phyloP scores from a whole-genome alignment of 1,140 invertebrate species.

The Varroa destructor region DNA sequence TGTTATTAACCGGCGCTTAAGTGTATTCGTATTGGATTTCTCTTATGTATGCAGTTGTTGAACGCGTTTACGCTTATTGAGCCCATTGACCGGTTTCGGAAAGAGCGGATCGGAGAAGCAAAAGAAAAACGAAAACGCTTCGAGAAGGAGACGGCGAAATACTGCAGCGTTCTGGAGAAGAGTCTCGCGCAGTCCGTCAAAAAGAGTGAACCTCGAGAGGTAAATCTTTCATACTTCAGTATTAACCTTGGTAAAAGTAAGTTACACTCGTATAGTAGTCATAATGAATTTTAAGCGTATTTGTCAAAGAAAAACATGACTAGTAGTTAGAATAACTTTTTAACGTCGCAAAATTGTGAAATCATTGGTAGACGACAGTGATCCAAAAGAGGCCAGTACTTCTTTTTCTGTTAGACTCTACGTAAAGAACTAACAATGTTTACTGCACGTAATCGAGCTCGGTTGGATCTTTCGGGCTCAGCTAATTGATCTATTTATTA shows the following conservation, averaged over 20 bases:
- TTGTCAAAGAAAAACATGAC: too few species aligned
- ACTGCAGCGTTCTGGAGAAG: constrained; percentile 84
- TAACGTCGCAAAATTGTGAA: too few species aligned
- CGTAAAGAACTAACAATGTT: too few species aligned
- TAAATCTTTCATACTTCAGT: constrained; percentile 43
- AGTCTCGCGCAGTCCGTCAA: constrained; percentile 86
- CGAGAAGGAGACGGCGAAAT: constrained; percentile 91
- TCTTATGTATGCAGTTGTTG: constrained; percentile 53
- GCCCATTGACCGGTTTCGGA: constrained; percentile 79
- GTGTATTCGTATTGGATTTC: too few species aligned
- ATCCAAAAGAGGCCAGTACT: too few species aligned
- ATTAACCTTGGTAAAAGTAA: constrained; percentile 8
- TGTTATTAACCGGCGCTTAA: too few species aligned
- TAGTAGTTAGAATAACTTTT: too few species aligned
- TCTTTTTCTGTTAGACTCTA: too few species aligned
- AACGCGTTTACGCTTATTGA: constrained; percentile 77
- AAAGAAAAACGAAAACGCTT: constrained; percentile 91
- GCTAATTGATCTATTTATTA: too few species aligned
- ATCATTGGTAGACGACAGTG: too few species aligned
- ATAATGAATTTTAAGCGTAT: background rate
- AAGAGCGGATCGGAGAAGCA: constrained; percentile 81
- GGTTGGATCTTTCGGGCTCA: too few species aligned
- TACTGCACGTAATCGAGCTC: too few species aligned
- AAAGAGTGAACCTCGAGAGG: constrained; percentile 85
- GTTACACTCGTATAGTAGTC: constrained; percentile 18